Conservation (phyloP, 2,113 vertebrate genomes). For the Smithornis capensis region DNA sequence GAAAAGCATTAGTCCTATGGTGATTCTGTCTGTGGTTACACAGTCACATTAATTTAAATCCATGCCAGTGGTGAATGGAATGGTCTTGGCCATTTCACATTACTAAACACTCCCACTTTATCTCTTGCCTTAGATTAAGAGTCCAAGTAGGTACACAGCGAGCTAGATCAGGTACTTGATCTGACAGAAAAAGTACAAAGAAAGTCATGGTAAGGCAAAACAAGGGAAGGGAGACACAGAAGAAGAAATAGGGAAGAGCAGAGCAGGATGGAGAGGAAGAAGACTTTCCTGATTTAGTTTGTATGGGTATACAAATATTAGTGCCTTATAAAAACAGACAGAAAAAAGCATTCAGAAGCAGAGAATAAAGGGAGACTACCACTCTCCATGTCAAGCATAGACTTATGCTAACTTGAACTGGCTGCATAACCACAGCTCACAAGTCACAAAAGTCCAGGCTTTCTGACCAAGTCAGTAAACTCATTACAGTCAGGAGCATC, state of each 20-base stretch:
- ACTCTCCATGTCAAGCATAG: neutral
- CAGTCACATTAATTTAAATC: neutral
- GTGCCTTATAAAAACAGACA: neutral
- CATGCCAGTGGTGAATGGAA: neutral
- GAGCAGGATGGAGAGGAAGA: neutral
- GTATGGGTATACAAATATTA: neutral
- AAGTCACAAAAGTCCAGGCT: neutral
- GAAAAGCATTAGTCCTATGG: neutral
- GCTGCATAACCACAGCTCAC: neutral
- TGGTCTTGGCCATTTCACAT: neutral
- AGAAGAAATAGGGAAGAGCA: neutral
- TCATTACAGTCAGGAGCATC: neutral
- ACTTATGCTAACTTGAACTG: neutral
- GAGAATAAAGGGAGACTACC: neutral
- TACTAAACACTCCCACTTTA: neutral
- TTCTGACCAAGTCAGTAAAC: neutral
- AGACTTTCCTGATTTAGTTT: neutral
- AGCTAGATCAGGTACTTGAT: neutral
- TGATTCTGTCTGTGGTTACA: neutral
- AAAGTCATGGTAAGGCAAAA: neutral
- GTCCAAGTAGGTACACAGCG: rapidly evolving
- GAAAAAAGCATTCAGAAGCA: neutral
- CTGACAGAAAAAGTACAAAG: neutral
- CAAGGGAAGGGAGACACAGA: neutral
- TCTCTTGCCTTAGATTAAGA: neutral